phyloP scores from a whole-genome alignment of 2,113 vertebrate species.

The Anoplopoma fimbria region DNA sequence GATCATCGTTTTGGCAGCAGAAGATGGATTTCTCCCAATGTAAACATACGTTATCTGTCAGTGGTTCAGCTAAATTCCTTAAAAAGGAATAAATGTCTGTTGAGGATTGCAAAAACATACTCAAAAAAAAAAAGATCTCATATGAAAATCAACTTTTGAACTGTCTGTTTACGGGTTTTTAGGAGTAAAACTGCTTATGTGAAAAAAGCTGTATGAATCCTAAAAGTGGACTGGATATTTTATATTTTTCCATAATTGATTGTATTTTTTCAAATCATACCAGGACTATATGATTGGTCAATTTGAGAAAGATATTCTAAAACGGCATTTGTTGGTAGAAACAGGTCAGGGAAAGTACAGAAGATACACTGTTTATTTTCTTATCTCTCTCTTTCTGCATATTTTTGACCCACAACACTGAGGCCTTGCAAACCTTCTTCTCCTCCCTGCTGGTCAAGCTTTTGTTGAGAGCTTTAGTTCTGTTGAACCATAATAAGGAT shows the following conservation, averaged over 20 bases:
- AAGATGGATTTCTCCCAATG: not conserved
- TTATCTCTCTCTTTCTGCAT: not conserved
- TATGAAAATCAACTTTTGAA: no score
- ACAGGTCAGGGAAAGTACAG: not conserved
- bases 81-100: not conserved
- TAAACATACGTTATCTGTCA: not conserved
- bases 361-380: not conserved
- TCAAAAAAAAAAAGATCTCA: no score
- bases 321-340: not conserved
- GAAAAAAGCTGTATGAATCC: no score
- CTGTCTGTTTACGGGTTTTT: no score
- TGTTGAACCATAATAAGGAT: constrained; percentile 47
- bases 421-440: not conserved
- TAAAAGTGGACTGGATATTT: no score
- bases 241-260: no score
- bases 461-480: constrained; percentile 11
- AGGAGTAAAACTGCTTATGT: no score
- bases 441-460: constrained; percentile 20
- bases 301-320: not conserved
- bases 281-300: not conserved
- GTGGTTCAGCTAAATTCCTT: not conserved
- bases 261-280: no score
- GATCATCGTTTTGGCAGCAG: not conserved
- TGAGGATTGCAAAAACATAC: not conserved
- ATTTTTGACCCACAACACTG: not conserved